Base-by-base conservation (phyloP, 2,113 vertebrate species). In the Corythornis madagascariensis region DNA sequence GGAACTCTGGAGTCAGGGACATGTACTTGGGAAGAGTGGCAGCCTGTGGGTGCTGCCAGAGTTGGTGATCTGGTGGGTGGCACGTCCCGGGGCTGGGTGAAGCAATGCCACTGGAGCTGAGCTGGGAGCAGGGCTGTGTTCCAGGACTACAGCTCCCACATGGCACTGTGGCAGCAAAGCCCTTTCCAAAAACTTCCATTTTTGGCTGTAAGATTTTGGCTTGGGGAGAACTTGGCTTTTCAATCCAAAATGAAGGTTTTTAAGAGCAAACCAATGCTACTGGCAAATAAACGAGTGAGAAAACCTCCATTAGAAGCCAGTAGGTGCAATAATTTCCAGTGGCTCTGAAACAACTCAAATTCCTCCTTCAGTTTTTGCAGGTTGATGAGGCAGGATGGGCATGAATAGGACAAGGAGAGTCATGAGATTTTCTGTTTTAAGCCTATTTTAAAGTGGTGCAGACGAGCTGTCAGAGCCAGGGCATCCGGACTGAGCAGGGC, bases 71-170 rank as follows among this genome's bases (percentile, higher is more conserved):
- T 1, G 5, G n/a, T 8, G 74, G 16, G 16, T 6, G 28, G 18
- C 0, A 1, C 24, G 79, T 50, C 66, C 65, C 0, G 0, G 45
- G 7, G 45, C 45, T 15, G n/a, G 9, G 55, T 1, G 4, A n/a
- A 3, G 33, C 6, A 4, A 9, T 16, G 66, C 50, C 2, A 1
- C 2, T 12, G 19, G 61, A 55, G 45, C 65, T 5, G 29, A 71
- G 73, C 29, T 1, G 2, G 52, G 28, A 52, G 10, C 16, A 0
- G 24, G 14, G 48, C 59, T 16, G 16, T 2, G 4, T 13, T 10
- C 12, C 15, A 21, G 70, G 43, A 78, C 86, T 89, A 66, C 89
- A 69, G 86, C 74, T 76, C 89, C 93, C 83, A 90, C 79, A 48
- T 53, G 38, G 59, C 93, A 74, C 52, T 20, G 4, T 15, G 40